Evolutionary conservation across 2,113 vertebrate genomes (phyloP).

Genomic region (Xiphophorus hellerii): DNA sequence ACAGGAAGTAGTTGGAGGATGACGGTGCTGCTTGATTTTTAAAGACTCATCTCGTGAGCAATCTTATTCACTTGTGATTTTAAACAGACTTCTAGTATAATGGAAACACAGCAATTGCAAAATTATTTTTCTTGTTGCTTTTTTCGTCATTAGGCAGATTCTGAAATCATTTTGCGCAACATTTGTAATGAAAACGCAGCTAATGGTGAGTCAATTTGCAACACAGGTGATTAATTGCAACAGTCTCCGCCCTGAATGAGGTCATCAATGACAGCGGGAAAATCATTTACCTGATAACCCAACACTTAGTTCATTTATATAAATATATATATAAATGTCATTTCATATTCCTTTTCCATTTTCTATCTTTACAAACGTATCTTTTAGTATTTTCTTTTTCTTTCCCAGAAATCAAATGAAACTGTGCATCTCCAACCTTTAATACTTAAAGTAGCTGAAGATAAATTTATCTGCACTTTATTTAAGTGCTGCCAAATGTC

Average conservation of each 20-base stretch:
- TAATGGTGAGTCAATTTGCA: not conserved
- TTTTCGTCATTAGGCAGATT: too few species aligned
- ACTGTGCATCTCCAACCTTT: not conserved
- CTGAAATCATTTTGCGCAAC: too few species aligned
- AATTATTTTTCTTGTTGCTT: too few species aligned
- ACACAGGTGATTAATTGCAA: not conserved
- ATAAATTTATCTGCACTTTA: not conserved
- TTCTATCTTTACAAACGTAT: not conserved
- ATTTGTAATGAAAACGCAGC: not conserved
- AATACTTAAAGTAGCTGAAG: not conserved
- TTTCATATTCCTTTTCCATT: too few species aligned
- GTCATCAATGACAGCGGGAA: not conserved
- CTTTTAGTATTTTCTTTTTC: not conserved
- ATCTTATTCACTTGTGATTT: too few species aligned
- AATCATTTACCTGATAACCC: not conserved
- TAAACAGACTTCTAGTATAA: too few species aligned
- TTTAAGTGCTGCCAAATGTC: not conserved
- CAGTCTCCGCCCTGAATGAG: not conserved
- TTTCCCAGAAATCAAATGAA: not conserved
- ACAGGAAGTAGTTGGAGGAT: too few species aligned
- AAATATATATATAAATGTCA: not conserved
- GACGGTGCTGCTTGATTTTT: too few species aligned
- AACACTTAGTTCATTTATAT: not conserved
- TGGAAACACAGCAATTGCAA: too few species aligned
- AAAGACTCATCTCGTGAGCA: too few species aligned